Base-by-base conservation (phyloP, 2,888 invertebrate species). In the Pantelozetes paolii region DNA sequence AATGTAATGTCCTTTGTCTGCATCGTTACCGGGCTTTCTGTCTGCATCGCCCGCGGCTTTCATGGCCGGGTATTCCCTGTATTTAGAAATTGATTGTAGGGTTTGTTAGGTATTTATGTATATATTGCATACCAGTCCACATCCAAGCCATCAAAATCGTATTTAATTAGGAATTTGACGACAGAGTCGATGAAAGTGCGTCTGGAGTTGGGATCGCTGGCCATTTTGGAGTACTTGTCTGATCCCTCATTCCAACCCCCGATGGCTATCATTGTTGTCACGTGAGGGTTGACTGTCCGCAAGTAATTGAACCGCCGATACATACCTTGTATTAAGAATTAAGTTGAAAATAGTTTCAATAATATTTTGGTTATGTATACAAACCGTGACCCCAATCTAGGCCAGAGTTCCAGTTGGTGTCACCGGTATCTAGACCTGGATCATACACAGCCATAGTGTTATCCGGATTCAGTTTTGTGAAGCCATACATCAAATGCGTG, bases 141-240 rank as follows among this genome's bases (percentile, higher is more conserved):
- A 79, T 90, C 89, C 0, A 90, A 82, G 1, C 94, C 94, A 81
- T 94, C 88, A 79, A 94, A 94, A 30, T 88, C 88, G 79, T 91
- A 89, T 72, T 90, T 89, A 78, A 88, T 88, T 0, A 89, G 78
- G 18, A 88, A 86, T 0, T 81, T 78, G 0, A 87, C 79, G 0
- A 86, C 85, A 72, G 86, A 87, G 3, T 83, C 79, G 28, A 88
- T 85, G 78, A 90, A 89, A 67, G 78, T 80, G 54, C 81, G 85
- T 83, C 82, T 77, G 0, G 74, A 72, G 1, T 85, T 78, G 8
- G 77, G 48, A 45, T 75, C 28, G 1, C 71, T 30, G 9, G 77
- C 78, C 79, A 79, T 79, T 5, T 79, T 77, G 0, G 88, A 88
- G 80, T 86, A 88, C 76, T 84, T 87, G 0, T 79, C 80, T 0